Percentiles rank a stretch among this genome's conserved stretches.
phyloP scores from a whole-genome alignment of 2,113 vertebrate species.

The Aptenodytes forsteri region DNA sequence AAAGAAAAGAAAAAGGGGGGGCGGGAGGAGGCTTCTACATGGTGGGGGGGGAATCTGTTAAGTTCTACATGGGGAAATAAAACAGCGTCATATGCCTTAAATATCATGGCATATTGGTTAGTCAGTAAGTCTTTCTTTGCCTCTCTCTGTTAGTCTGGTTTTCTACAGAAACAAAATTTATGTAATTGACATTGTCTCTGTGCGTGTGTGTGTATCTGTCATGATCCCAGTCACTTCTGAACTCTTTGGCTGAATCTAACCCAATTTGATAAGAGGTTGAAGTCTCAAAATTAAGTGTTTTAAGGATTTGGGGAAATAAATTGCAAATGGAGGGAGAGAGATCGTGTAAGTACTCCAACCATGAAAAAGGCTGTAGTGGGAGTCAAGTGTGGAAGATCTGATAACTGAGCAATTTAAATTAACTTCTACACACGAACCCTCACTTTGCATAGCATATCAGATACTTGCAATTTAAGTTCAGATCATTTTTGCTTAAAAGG shows the following conservation, averaged over 20 bases:
- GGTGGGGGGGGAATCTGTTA: rapidly evolving
- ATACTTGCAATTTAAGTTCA: background rate
- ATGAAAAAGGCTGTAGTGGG: background rate
- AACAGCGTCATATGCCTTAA: background rate
- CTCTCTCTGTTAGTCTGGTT: background rate
- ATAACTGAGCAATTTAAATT: background rate
- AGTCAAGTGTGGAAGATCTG: background rate
- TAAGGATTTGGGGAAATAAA: background rate
- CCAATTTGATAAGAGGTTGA: background rate
- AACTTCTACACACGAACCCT: background rate
- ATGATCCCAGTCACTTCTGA: background rate
- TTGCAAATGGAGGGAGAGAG: background rate
- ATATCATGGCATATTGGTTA: background rate
- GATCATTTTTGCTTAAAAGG: background rate
- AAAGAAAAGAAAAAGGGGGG: no score
- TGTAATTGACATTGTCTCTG: background rate
- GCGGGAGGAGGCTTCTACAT: rapidly evolving
- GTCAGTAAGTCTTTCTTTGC: background rate
- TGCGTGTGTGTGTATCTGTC: background rate
- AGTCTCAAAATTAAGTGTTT: background rate
- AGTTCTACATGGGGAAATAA: background rate
- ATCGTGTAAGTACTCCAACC: background rate
- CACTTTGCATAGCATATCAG: background rate
- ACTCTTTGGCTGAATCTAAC: background rate
- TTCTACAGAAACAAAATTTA: background rate